Evolutionary conservation across 2,113 vertebrate species (phyloP).

Genomic region (Bujurquina vittata): DNA sequence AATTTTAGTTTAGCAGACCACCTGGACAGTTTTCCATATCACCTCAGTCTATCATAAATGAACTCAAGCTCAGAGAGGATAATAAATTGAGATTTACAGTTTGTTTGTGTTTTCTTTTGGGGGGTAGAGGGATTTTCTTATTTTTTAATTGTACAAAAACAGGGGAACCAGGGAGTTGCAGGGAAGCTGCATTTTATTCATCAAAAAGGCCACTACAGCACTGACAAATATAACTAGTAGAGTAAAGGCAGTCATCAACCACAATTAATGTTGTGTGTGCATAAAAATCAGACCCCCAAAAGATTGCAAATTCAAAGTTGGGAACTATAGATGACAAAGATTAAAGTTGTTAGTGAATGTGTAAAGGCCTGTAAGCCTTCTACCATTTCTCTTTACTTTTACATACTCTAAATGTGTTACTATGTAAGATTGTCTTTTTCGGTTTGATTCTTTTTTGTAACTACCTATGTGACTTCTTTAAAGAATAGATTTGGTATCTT

Average conservation of each 20-base stretch:
- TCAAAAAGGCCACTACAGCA: background rate
- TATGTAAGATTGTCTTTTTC: too few relatives aligned
- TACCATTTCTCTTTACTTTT: background rate
- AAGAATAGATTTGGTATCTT: background rate
- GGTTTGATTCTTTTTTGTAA: background rate
- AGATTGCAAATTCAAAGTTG: background rate
- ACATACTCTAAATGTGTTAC: too few relatives aligned
- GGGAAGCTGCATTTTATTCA: background rate
- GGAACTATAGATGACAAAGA: background rate
- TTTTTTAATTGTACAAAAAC: fast-evolving
- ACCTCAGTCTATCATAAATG: background rate
- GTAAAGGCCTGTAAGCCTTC: background rate
- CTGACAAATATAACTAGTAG: background rate
- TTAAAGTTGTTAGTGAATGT: background rate
- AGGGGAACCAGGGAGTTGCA: too few relatives aligned
- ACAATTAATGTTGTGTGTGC: background rate
- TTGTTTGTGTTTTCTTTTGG: too few relatives aligned
- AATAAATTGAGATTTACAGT: background rate
- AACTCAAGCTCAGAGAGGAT: background rate
- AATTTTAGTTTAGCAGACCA: background rate
- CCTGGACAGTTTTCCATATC: background rate
- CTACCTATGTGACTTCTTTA: background rate
- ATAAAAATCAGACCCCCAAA: background rate
- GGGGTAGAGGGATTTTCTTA: background rate
- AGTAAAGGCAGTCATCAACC: background rate